Base-by-base conservation (phyloP, 2,113 vertebrate species). In the Alexandromys fortis region DNA sequence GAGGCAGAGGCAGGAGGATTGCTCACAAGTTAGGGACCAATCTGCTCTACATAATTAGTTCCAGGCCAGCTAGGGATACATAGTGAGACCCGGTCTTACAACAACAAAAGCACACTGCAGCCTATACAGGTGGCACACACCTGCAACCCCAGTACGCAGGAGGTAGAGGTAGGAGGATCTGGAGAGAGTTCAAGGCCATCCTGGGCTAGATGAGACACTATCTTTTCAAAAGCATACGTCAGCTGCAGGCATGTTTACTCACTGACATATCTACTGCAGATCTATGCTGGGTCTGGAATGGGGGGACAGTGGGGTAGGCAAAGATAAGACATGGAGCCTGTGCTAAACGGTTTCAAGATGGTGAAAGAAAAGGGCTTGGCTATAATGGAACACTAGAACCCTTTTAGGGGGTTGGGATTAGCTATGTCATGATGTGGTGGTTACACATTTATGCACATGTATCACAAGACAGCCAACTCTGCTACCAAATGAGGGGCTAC, bases 391-490 rank as follows among this genome's bases (percentile, higher is more conserved):
- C 63, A 28, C 0, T 0, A 65, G 33, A 49, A 26, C 19, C 22
- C 77, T n/a, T 21, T 4, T 3, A 6, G 45, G 79, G 65, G 8
- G 38, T 38, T 7, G 3, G 67, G 55, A 47, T 9, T 24, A 16
- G 45, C 49, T 30, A 0, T 3, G 22, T 45, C 52, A 14, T 4
- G 24, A 33, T 0, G 19, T 16, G 17, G 58, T 2, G 1, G 52
- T 7, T 22, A 13, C 9, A 8, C 4, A 58, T 22, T 82, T 11
- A 24, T 26, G 8, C 21, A 26, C 24, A 33, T 35, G 21, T 26
- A 38, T 19, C 47, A 21, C 63, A 33, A 55, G n/a, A 26, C 33
- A 1, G 10, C 49, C 4, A 13, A 75, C 1, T 45, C 22, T 17
- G 63, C 73, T 82, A 7, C 35, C 35, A 89, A 11, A 3, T 1